phyloP scores from a whole-genome alignment of 2,797 vertebrate species.

The Tragelaphus oryx region DNA sequence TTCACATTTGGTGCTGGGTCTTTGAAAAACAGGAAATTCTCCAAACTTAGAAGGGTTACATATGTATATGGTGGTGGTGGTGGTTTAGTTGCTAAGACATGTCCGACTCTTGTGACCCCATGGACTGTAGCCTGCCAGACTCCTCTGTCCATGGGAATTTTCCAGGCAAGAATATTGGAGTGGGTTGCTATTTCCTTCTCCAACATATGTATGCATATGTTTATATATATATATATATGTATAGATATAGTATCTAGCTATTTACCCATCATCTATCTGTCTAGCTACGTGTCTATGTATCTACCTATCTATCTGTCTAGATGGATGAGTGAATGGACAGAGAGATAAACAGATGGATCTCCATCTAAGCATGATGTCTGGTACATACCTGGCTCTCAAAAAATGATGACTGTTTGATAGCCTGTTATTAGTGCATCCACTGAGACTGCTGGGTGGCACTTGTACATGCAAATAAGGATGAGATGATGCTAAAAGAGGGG shows the following conservation, averaged over 20 bases:
- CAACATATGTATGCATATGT: background rate
- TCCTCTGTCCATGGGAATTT: background rate
- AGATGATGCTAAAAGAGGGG: background rate
- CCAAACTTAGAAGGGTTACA: background rate
- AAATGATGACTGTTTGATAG: background rate
- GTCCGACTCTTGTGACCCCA: background rate
- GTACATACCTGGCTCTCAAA: background rate
- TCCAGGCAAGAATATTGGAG: background rate
- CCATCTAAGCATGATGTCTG: background rate
- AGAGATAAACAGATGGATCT: background rate
- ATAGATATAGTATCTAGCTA: background rate
- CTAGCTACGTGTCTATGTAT: background rate
- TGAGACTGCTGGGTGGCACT: background rate
- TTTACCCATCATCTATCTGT: background rate
- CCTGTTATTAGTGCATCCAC: background rate
- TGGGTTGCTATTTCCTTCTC: background rate
- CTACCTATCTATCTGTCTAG: background rate
- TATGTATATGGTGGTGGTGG: background rate
- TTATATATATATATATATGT: background rate
- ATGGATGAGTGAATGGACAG: background rate
- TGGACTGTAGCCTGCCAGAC: background rate
- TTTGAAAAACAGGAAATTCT: background rate
- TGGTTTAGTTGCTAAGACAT: background rate
- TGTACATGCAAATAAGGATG: background rate
- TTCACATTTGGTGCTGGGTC: background rate